Evolutionary conservation across 1,140 invertebrate genomes (phyloP), one percentile per base, ranked within the genome.

Genomic region (Lordiphosa stackelbergi): DNA sequence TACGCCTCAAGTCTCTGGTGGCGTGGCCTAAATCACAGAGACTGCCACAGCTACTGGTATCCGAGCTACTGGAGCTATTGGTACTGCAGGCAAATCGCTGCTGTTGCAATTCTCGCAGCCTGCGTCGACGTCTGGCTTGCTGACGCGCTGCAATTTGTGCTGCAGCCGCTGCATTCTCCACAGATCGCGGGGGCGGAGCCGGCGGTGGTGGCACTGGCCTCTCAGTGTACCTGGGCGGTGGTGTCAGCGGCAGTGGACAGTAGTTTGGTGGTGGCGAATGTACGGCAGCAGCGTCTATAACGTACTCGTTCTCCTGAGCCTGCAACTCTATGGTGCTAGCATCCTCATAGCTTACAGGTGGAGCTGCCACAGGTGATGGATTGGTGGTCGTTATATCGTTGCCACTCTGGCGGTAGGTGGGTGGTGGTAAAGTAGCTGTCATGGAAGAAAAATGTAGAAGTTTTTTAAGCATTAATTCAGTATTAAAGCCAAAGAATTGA

Each of bases 141-240:
- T 84, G 73, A 11, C 70, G 58, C 5, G 69, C 65, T 57, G 73
- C 54, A 49, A 53, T 12, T 40, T 68, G 59, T 66, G 62, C 53
- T 53, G 43, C 35, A 22, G 28, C 11, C 8, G 53, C 47, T 31
- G 53, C 53, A 54, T 59, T 40, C 38, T 66, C 62, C 37, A 53
- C 55, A 28, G 37, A 16, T 51, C 43, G 40, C 41, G 37, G 61
- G 13, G 28, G 53, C 3, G 22, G 46, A 11, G 38, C 38, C 12
- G 45, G 31, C 38, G 31, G 3, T 24, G n/a, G 45, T 12, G 48
- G n/a, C 3, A 31, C 41, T n/a, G 49, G 57, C 16, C 68, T 46
- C 48, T 77, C 73, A 5, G 85, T 75, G 31, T 86, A 86, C 13
- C 77, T 69, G 36, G 85, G 85, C 10, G 85, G 85, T 7, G 85